A percentile compares a stretch with the other conserved stretches of the same genome.
phyloP scores from a whole-genome alignment of 2,888 invertebrate species.

The Mycalesis mineus region DNA sequence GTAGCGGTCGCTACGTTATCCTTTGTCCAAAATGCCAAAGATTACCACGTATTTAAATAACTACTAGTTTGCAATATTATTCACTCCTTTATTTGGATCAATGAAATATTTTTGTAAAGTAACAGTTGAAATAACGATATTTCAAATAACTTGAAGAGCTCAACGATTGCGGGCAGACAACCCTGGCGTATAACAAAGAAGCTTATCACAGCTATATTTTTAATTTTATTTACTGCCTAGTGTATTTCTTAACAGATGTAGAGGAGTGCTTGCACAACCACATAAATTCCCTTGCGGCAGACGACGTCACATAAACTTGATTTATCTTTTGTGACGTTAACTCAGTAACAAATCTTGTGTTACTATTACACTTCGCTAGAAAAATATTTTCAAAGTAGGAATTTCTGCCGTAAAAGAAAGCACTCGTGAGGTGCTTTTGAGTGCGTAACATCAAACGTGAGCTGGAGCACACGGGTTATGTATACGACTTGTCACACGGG shows the following conservation, averaged over 20 bases:
- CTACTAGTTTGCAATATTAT: too few relatives aligned
- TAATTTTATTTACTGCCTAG: slow-evolving; percentile 27
- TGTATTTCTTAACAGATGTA: slow-evolving; percentile 34
- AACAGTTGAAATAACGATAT: too few relatives aligned
- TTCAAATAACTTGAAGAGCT: too few relatives aligned
- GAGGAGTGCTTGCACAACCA: slow-evolving; percentile 50
- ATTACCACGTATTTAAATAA: too few relatives aligned
- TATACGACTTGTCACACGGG: slow-evolving; percentile 13
- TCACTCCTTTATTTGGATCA: too few relatives aligned
- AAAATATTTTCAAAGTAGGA: slow-evolving; percentile 35
- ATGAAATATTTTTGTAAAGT: too few relatives aligned
- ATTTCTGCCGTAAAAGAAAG: slow-evolving; percentile 20
- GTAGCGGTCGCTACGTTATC: too few relatives aligned
- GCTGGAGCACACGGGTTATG: slow-evolving; percentile 17
- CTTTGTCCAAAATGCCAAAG: too few relatives aligned
- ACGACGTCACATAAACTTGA: slow-evolving; percentile 73
- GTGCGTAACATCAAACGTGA: slow-evolving; percentile 31
- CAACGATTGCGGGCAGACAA: not conserved
- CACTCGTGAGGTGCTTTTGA: slow-evolving; percentile 26
- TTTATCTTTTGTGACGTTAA: slow-evolving; percentile 69
- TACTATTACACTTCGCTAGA: slow-evolving; percentile 40
- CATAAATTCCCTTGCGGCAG: slow-evolving; percentile 70
- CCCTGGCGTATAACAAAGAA: not conserved
- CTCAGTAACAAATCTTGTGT: slow-evolving; percentile 60
- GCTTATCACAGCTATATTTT: slow-evolving; percentile 16